Evolutionary conservation across 1,140 invertebrate genomes (phyloP), one percentile per base, ranked within the genome.

Genomic region (Caenorhabditis inopinata): DNA sequence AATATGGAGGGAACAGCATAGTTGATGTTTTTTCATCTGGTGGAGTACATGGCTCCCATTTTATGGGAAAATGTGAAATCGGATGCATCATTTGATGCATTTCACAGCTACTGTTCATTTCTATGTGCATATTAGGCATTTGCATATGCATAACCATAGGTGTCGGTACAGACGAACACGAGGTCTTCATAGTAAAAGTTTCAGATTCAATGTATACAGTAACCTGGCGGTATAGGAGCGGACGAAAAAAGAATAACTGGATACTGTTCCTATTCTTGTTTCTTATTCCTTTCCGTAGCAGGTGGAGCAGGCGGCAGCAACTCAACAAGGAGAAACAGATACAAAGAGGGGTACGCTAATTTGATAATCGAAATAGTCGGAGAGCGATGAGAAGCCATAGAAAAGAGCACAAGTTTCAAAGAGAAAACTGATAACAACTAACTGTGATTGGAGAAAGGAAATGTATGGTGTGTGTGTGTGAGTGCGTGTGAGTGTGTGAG

Each of bases 191-290:
- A 68, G 58, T 68, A 38, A 68, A 25, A 58, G 53, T 58, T 32
- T 3, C 35, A 32, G 53, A 29, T 68, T 38, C 58, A 68, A 38
- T 68, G 38, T 68, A 6, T 68, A 68, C 58, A 68, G 58, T 21
- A 38, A 68, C 9, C n/a, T 68, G 53, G 27, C 27, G 9, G 58
- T n/a, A n/a, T n/a, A 42, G 32, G 11, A 18, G 58, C 9, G n/a
- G 6, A 14, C 0, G n/a, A 5, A 42, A 25, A 38, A 9, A 38
- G 32, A 68, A 42, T 38, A 68, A 68, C 23, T 35, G 29, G 58
- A 68, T 68, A 68, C 58, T 68, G 58, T 68, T 68, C 58, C 35
- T 32, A 18, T 62, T 68, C 58, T 29, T 68, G 58, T 68, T 68
- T 68, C 58, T 68, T 38, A 38, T 68, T 68, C 58, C 25, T 38